Base-by-base conservation (phyloP, 1,140 invertebrate species). In the Drosophila pachea region DNA sequence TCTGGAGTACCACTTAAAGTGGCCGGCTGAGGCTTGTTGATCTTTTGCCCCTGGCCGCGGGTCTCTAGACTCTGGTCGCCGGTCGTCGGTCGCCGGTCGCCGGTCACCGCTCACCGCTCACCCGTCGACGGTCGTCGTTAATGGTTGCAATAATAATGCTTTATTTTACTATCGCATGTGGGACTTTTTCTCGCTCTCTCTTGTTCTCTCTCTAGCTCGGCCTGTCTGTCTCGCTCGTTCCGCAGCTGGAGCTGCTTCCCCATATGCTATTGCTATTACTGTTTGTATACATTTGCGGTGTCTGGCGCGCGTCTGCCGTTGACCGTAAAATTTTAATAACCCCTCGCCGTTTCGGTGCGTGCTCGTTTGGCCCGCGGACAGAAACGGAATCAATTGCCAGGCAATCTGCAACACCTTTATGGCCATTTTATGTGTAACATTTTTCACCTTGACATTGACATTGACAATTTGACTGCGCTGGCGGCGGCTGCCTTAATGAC, bases 361-460 rank as follows among this genome's bases (percentile, higher is more conserved):
- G 58, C 47, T 58, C 53, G 38, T 42, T 50, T 52, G 35, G 35
- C 73, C 40, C 59, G 50, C 60, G 54, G 48, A 50, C 68, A 64
- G 68, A 66, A 82, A 74, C 38, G 49, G 68, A 73, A 70, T 73
- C 71, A 73, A 73, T 70, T 73, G 66, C 47, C 60, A 53, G 55
- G 49, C 81, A 82, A 86, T 86, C 74, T 86, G 77, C 71, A 70
- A 72, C 77, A 86, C 81, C 82, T 86, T 86, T 86, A 86, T 74
- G 82, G 33, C 65, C 70, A 55, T 74, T 86, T 86, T 82, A 86
- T 86, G 81, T 55, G 81, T 55, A 49, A 72, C 74, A 86, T 82
- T 86, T 86, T 86, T 86, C 77, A 86, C 81, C 81, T 86, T 86
- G 81, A 86, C 81, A 86, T 86, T 77, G 74, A 75, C 70, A 69